phyloP scores from a whole-genome alignment of 2,113 vertebrate genomes.

The Clupea harengus region DNA sequence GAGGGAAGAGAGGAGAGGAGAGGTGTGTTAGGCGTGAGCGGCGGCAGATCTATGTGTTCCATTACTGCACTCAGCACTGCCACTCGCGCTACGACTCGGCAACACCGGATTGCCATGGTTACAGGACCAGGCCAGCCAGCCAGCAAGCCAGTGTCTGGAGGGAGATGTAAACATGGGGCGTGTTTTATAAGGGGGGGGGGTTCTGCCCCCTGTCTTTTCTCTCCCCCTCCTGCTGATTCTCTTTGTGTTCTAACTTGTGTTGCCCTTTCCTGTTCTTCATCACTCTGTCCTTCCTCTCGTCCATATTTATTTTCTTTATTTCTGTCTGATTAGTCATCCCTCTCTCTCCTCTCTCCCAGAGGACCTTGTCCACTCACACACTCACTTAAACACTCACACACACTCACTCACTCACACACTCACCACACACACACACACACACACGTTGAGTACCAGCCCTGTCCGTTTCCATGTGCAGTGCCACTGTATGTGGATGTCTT shows the following conservation, averaged over 20 bases:
- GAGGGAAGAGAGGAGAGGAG: background rate
- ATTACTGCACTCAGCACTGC: background rate
- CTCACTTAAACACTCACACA: too few relatives aligned
- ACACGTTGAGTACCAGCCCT: background rate
- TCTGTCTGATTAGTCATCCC: too few relatives aligned
- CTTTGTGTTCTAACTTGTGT: too few relatives aligned
- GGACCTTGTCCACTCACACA: too few relatives aligned
- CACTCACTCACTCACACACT: too few relatives aligned
- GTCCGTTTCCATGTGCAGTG: background rate
- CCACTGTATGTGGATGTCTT: background rate
- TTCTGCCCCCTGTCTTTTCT: background rate
- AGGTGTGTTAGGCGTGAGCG: background rate
- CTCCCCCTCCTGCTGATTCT: background rate
- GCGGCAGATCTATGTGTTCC: background rate
- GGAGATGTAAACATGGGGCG: conserved; percentile 34
- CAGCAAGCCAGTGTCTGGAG: conserved; percentile 11
- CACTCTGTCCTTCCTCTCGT: too few relatives aligned
- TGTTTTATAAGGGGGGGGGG: background rate
- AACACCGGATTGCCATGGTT: conserved; percentile 35
- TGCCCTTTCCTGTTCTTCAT: too few relatives aligned
- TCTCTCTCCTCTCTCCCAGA: too few relatives aligned
- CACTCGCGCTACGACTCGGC: background rate
- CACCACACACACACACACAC: background rate
- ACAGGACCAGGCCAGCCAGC: conserved; percentile 20
- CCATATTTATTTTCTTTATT: too few relatives aligned